Conservation (phyloP, 2,113 vertebrate genomes). For the Cyphomyrus discorhynchus region DNA sequence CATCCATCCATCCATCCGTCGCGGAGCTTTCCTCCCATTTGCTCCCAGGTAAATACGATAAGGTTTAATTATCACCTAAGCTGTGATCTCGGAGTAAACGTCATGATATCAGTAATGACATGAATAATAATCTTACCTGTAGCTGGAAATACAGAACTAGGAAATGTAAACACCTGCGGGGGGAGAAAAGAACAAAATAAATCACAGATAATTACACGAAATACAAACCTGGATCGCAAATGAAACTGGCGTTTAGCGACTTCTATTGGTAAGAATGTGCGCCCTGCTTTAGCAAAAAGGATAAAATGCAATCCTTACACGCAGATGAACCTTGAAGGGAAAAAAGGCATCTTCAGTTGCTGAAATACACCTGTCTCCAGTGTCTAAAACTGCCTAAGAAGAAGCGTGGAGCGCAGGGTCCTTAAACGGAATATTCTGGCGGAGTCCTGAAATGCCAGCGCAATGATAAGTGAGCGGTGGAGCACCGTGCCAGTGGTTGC, state of each 20-base stretch:
- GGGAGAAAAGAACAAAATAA: constrained; percentile 27
- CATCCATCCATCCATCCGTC: neutral
- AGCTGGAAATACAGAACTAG: constrained; percentile 70
- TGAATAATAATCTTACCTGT: constrained; percentile 53
- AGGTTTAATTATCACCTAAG: constrained; percentile 34
- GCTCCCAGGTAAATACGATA: neutral
- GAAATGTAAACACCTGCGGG: constrained; percentile 68
- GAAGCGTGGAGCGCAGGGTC: constrained; percentile 48
- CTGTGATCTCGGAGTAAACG: constrained; percentile 11
- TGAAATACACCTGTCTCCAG: constrained; percentile 68
- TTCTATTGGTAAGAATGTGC: constrained; percentile 70
- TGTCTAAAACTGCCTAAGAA: constrained; percentile 46
- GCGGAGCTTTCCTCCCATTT: neutral
- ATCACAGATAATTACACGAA: constrained; percentile 57
- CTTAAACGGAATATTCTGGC: constrained; percentile 56
- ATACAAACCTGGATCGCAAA: constrained; percentile 48
- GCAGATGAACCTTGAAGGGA: constrained; percentile 69
- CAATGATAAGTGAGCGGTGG: constrained; percentile 47
- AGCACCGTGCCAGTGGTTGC: constrained; percentile 49
- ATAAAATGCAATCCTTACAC: constrained; percentile 58
- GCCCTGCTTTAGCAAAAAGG: constrained; percentile 28
- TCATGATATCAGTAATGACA: neutral
- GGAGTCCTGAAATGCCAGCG: constrained; percentile 56
- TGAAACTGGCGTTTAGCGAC: constrained; percentile 58
- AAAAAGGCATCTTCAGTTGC: constrained; percentile 61